phyloP scores from a whole-genome alignment of 2,797 vertebrate species.

The Acrossocheilus wenchowensis region DNA sequence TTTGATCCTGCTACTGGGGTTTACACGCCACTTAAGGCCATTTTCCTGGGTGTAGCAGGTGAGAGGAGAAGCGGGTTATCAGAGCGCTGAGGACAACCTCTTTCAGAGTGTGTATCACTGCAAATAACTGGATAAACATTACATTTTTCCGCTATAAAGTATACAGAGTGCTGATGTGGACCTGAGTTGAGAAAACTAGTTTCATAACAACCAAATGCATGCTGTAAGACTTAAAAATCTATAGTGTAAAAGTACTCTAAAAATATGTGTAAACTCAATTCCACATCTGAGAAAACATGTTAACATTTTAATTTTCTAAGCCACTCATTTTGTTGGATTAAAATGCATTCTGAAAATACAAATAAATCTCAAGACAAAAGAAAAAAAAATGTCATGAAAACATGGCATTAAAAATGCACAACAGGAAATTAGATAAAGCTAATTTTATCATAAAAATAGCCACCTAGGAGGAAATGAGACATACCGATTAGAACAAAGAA shows the following conservation, averaged over 20 bases:
- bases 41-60: constrained; percentile 21
- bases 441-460: not conserved
- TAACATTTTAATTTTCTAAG: not conserved
- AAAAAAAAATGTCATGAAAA: not conserved
- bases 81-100: not conserved
- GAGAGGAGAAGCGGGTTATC: constrained; percentile 7
- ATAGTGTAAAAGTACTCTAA: not conserved
- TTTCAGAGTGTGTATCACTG: not conserved
- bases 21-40: not conserved
- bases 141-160: not conserved
- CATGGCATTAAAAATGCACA: not conserved
- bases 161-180: not conserved
- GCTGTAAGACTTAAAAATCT: not conserved
- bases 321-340: not conserved
- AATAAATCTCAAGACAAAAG: not conserved
- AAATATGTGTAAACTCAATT: not conserved
- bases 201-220: not conserved
- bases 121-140: not conserved
- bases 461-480: not conserved
- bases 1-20: constrained; percentile 29
- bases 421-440: not conserved
- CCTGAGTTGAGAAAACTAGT: not conserved
- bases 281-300: not conserved
- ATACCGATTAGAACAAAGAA: not conserved
- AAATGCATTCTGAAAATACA: not conserved